A percentile compares a stretch with the other conserved stretches of the same genome.
Evolutionary conservation across 2,888 invertebrate species (phyloP).

Genomic region (Campopleginae sp.): DNA sequence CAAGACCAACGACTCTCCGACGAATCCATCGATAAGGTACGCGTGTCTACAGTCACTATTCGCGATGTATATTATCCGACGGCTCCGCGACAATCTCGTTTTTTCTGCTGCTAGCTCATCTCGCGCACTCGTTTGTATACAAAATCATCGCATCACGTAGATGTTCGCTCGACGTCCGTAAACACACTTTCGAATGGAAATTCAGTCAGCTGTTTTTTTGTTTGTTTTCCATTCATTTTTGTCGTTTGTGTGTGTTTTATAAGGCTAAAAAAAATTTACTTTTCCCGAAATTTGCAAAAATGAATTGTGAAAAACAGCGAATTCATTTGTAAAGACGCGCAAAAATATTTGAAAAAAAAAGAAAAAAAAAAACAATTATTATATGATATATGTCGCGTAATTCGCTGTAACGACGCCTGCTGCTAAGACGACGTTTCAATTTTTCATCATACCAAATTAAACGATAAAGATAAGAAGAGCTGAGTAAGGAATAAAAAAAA

Average conservation of each 20-base stretch:
- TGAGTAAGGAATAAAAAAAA: not conserved
- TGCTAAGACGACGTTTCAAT: not conserved
- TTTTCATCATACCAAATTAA: not conserved
- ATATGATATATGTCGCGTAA: no score
- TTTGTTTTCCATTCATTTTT: not conserved
- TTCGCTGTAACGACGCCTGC: no score
- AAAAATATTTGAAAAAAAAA: conserved; percentile 1
- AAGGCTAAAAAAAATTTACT: not conserved
- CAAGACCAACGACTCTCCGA: conserved; percentile 81
- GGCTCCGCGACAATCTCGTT: not conserved
- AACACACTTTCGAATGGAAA: not conserved
- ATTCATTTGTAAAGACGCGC: not conserved
- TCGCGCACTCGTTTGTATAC: not conserved
- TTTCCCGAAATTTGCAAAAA: not conserved
- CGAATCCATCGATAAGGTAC: conserved; percentile 78
- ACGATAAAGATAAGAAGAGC: not conserved
- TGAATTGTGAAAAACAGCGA: not conserved
- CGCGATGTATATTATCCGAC: not conserved
- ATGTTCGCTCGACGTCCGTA: not conserved
- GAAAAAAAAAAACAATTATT: no score
- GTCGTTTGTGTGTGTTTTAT: not conserved
- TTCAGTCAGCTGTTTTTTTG: not conserved
- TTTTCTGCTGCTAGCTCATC: not conserved
- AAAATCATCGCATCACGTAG: not conserved
- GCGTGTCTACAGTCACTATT: not conserved